These are phyloP conservation scores for Lampropteryx suffumata DNA, from an alignment of 2,888 invertebrate species.

Conservation along the genomic window DNA sequence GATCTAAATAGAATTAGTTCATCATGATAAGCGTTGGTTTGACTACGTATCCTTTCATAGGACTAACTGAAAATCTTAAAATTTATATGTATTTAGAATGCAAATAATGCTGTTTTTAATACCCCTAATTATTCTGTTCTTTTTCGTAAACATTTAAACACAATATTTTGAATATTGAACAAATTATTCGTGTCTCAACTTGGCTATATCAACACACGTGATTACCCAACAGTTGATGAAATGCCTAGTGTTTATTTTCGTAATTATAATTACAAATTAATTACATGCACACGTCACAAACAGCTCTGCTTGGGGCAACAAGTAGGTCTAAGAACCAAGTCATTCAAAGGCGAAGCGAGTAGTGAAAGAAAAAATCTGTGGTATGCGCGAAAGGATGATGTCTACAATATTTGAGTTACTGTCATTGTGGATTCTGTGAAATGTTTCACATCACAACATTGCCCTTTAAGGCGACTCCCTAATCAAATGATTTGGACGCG, in stretches of 20 bases:
- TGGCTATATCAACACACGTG: constrained; percentile 27
- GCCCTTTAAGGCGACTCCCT: background rate
- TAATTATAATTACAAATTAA: constrained; percentile 37
- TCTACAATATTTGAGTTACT: constrained; percentile 8
- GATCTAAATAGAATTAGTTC: too few relatives aligned
- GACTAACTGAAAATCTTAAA: too few relatives aligned
- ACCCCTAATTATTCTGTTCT: too few relatives aligned
- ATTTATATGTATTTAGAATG: too few relatives aligned
- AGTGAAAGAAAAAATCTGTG: constrained; percentile 1
- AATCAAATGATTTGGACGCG: too few relatives aligned
- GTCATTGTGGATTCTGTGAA: background rate
- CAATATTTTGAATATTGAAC: too few relatives aligned
- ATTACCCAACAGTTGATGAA: constrained; percentile 33
- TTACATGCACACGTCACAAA: constrained; percentile 32
- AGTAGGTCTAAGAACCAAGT: constrained; percentile 22
- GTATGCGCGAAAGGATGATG: constrained; percentile 8
- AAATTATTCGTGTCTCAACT: constrained; percentile 30
- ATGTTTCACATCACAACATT: background rate
- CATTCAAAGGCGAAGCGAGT: constrained; percentile 3
- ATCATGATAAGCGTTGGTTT: too few relatives aligned
- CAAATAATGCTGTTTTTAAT: too few relatives aligned
- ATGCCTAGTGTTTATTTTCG: constrained; percentile 33
- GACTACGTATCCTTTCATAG: too few relatives aligned
- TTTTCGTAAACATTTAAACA: too few relatives aligned
- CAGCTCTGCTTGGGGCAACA: constrained; percentile 29